Conservation (phyloP, 2,888 invertebrate species). For the Caenorhabditis angaria region DNA sequence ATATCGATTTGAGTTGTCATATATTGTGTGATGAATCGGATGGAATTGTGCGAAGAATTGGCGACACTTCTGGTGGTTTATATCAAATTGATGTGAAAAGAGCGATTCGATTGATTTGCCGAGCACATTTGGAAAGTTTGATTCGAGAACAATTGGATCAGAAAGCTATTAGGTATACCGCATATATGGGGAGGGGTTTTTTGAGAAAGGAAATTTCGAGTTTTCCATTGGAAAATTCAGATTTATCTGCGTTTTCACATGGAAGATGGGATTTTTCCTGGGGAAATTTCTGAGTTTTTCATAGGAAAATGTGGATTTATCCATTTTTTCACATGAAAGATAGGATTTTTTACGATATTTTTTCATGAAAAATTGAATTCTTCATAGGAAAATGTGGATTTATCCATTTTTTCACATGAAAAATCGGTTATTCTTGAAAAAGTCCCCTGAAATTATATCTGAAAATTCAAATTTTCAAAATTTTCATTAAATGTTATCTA, state of each 20-base stretch:
- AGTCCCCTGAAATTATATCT: background rate
- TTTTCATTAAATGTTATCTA: too few species aligned
- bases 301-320: background rate
- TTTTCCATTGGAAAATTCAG: background rate
- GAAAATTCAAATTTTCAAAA: background rate
- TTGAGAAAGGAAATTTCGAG: background rate
- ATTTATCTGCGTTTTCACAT: background rate
- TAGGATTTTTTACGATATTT: background rate
- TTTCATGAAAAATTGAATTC: background rate
- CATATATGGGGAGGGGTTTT: too few species aligned
- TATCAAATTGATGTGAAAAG: conserved; percentile 80
- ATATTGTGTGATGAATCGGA: conserved; percentile 81
- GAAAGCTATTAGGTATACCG: conserved; percentile 76
- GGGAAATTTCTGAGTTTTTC: too few species aligned
- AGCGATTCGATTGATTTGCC: conserved; percentile 81
- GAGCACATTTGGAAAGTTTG: conserved; percentile 82
- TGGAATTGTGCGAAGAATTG: conserved; percentile 81
- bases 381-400: too few species aligned
- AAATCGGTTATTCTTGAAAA: too few species aligned
- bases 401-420: too few species aligned
- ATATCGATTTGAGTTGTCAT: conserved; percentile 73
- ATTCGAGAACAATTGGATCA: conserved; percentile 87
- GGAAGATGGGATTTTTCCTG: background rate
- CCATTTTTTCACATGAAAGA: background rate
- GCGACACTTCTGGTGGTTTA: conserved; percentile 86